Conservation (phyloP, 92 coral and sea anemone species). For the Palythoa grandis region DNA sequence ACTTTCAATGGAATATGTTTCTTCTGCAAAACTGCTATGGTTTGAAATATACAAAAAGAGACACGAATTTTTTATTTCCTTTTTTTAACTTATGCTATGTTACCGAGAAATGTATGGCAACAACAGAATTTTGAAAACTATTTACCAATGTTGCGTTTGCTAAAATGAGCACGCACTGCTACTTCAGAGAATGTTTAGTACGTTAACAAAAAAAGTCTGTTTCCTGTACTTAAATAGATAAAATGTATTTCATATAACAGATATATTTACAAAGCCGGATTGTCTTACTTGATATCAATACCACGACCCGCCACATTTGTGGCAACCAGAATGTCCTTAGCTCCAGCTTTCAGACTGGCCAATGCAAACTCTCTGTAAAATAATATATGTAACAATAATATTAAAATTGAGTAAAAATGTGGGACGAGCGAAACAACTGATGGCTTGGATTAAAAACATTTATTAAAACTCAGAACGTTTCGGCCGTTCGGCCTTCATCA, state of each 20-base stretch:
- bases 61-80: not conserved
- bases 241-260: not conserved
- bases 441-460: no score
- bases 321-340: constrained; percentile 94
- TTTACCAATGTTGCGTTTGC: not conserved
- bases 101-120: not conserved
- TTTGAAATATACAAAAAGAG: not conserved
- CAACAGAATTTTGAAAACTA: not conserved
- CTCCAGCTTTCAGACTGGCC: constrained; percentile 96
- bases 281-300: constrained; percentile 92
- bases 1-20: no score
- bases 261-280: not conserved
- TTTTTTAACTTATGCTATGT: no score
- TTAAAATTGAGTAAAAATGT: not conserved
- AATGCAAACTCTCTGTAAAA: constrained; percentile 91
- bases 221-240: not conserved
- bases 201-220: not conserved
- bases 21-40: not conserved
- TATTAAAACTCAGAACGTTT: no score
- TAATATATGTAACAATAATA: not conserved
- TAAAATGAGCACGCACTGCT: not conserved
- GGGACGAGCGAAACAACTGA: no score
- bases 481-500: no score
- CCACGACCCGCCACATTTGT: constrained; percentile 99
- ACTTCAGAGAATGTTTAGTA: not conserved